Conservation (phyloP, 2,888 invertebrate genomes). For the Gortyna flavago region DNA sequence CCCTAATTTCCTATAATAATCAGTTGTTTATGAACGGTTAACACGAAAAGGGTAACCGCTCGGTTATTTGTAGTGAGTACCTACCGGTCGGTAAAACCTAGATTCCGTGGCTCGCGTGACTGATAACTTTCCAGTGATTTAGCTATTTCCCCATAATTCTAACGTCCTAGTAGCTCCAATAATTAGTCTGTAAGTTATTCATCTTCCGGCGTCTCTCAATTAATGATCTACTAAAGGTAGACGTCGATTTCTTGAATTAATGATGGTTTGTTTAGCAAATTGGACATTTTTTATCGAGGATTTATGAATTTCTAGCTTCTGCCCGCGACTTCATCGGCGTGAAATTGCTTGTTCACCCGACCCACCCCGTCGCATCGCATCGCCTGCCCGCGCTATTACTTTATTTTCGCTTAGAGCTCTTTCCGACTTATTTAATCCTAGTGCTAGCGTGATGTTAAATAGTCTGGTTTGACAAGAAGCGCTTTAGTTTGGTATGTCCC, state of each 20-base stretch:
- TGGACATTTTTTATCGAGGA: background rate
- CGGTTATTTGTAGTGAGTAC: slow-evolving; percentile 9
- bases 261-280: background rate
- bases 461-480: background rate
- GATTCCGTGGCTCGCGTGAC: slow-evolving; percentile 44
- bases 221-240: slow-evolving; percentile 14
- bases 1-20: slow-evolving; percentile 32
- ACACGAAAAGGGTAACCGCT: slow-evolving; percentile 35
- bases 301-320: background rate
- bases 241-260: slow-evolving; percentile 1
- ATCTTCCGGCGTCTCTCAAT: slow-evolving; percentile 29
- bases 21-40: slow-evolving; percentile 31
- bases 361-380: too few relatives aligned
- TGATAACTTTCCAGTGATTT: slow-evolving; percentile 44
- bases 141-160: slow-evolving; percentile 32
- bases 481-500: background rate
- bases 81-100: slow-evolving; percentile 41
- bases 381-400: background rate
- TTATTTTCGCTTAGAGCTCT: background rate
- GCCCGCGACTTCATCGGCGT: background rate
- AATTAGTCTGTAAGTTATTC: slow-evolving; percentile 28
- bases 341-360: background rate
- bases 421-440: too few relatives aligned
- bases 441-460: background rate
- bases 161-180: slow-evolving; percentile 31